Conservation (phyloP, 2,113 vertebrate species). For the Abramis brama region DNA sequence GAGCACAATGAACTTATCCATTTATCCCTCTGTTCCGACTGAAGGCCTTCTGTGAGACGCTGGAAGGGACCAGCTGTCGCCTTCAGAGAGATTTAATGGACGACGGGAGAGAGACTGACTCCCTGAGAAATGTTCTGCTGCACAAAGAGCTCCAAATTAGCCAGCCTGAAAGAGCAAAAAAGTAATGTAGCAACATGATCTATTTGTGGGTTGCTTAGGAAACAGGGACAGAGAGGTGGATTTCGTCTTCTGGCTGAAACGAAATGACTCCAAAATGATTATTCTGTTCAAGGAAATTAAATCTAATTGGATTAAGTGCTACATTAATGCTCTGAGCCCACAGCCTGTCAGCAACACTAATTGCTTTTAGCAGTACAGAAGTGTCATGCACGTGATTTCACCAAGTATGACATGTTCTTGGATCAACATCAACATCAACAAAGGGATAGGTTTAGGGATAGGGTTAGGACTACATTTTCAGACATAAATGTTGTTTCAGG, state of each 20-base stretch:
- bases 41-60: conserved; percentile 89
- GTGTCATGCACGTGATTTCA: too few relatives aligned
- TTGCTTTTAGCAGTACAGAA: neutral
- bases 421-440: too few relatives aligned
- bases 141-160: conserved; percentile 81
- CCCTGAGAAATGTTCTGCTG: conserved; percentile 77
- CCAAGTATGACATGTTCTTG: too few relatives aligned
- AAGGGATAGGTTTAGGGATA: too few relatives aligned
- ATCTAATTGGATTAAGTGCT: conserved; percentile 19
- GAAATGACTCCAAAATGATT: conserved; percentile 6
- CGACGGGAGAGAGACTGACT: conserved; percentile 82
- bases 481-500: too few relatives aligned
- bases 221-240: conserved; percentile 2
- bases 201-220: conserved; percentile 28
- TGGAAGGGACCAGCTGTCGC: conserved; percentile 86
- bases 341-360: neutral
- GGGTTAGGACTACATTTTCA: too few relatives aligned
- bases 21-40: neutral
- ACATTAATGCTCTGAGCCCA: neutral
- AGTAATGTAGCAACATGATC: conserved; percentile 63
- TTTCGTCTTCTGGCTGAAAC: conserved; percentile 20
- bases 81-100: conserved; percentile 86
- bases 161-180: conserved; percentile 77
- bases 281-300: conserved; percentile 17
- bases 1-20: neutral